Conservation (phyloP, 2,888 invertebrate genomes). For the Noctuana brunneofusca region DNA sequence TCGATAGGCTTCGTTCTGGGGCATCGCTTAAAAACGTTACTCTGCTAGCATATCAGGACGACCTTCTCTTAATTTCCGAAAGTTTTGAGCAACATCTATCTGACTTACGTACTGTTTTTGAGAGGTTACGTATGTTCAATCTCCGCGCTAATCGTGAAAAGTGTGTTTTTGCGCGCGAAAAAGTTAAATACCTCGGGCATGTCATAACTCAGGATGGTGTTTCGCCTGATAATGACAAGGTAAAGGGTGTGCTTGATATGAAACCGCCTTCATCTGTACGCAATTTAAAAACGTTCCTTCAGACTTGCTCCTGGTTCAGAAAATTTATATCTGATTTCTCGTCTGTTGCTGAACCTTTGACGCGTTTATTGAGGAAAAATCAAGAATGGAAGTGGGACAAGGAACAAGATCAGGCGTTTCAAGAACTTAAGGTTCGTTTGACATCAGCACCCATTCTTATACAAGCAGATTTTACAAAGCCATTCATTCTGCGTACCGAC, state of each 20-base stretch:
- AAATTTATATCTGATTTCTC: slow-evolving; percentile 9
- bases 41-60: neutral
- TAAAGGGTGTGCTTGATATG: neutral
- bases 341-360: neutral
- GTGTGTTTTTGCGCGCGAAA: slow-evolving; percentile 8
- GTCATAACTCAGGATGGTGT: slow-evolving; percentile 5
- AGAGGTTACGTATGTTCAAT: neutral
- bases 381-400: neutral
- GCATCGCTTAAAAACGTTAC: neutral
- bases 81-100: neutral
- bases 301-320: slow-evolving; percentile 12
- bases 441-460: slow-evolving; percentile 3
- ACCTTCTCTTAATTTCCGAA: neutral
- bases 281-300: neutral
- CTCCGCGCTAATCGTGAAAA: slow-evolving; percentile 2
- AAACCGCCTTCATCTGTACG: neutral
- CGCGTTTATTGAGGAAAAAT: neutral
- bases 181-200: slow-evolving; percentile 1
- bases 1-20: slow-evolving; percentile 6
- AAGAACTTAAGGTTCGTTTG: neutral
- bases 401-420: neutral
- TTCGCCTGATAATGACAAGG: neutral
- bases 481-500: neutral
- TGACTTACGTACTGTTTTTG: slow-evolving; percentile 1
- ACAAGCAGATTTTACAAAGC: neutral